Conservation (phyloP, 1,140 invertebrate species). For the Calephelis nemesis region DNA sequence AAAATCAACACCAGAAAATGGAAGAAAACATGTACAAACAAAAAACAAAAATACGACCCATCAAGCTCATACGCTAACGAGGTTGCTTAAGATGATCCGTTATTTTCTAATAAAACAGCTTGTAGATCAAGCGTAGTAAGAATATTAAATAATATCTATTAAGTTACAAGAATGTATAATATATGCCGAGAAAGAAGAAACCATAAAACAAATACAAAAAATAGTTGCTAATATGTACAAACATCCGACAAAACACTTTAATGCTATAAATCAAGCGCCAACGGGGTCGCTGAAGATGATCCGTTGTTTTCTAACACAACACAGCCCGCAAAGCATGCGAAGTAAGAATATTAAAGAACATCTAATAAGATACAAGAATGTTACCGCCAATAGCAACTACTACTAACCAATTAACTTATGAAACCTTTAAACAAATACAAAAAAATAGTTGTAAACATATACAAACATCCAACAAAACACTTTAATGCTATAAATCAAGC, state of each 20-base stretch:
- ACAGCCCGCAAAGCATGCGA: too few species aligned
- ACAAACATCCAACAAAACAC: background rate
- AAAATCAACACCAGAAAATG: too few species aligned
- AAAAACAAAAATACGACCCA: too few species aligned
- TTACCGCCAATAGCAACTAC: too few species aligned
- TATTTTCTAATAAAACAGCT: background rate
- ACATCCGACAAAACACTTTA: background rate
- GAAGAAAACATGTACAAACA: too few species aligned
- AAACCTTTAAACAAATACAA: background rate
- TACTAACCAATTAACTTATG: too few species aligned
- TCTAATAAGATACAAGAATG: too few species aligned
- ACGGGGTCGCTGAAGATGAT: conserved; percentile 10
- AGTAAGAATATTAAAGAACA: background rate
- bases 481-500: background rate
- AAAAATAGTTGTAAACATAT: background rate
- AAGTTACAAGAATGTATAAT: too few species aligned
- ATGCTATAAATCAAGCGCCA: conserved; percentile 2
- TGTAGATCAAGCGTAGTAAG: background rate
- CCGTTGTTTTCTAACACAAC: conserved; percentile 1
- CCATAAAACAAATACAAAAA: background rate
- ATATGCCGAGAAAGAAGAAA: too few species aligned
- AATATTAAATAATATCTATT: background rate
- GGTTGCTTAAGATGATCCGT: conserved; percentile 2
- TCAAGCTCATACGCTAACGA: background rate
- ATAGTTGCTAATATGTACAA: background rate